These are phyloP conservation scores for Emys orbicularis DNA, from an alignment of 2,797 vertebrate species.

Conservation along the genomic window DNA sequence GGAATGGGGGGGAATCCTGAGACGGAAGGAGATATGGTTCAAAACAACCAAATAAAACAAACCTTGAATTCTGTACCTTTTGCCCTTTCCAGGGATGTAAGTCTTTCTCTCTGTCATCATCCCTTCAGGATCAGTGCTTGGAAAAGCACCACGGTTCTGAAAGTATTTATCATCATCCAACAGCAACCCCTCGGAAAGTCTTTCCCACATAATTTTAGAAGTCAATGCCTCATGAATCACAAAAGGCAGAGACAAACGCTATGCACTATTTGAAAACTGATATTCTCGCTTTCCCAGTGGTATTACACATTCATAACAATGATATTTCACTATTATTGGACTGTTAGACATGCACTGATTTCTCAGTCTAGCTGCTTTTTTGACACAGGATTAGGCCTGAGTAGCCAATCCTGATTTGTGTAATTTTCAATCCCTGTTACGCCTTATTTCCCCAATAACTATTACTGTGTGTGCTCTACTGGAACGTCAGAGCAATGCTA, in stretches of 20 bases:
- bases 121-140: background rate
- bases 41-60: background rate
- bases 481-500: background rate
- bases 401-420: background rate
- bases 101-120: background rate
- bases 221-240: background rate
- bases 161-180: background rate
- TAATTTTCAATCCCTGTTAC: background rate
- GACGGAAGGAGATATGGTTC: background rate
- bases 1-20: conserved; percentile 96
- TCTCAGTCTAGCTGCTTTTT: background rate
- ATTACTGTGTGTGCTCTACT: background rate
- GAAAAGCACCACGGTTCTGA: background rate
- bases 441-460: background rate
- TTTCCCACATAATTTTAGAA: background rate
- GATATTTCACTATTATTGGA: background rate
- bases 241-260: background rate
- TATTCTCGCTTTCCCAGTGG: background rate
- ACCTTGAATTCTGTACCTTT: background rate
- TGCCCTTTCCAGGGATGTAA: background rate
- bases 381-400: background rate
- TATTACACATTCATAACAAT: background rate
- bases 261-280: background rate
- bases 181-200: background rate
- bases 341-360: background rate